Evolutionary conservation across 2,113 vertebrate species (phyloP).

Genomic region (Blennius ocellaris): DNA sequence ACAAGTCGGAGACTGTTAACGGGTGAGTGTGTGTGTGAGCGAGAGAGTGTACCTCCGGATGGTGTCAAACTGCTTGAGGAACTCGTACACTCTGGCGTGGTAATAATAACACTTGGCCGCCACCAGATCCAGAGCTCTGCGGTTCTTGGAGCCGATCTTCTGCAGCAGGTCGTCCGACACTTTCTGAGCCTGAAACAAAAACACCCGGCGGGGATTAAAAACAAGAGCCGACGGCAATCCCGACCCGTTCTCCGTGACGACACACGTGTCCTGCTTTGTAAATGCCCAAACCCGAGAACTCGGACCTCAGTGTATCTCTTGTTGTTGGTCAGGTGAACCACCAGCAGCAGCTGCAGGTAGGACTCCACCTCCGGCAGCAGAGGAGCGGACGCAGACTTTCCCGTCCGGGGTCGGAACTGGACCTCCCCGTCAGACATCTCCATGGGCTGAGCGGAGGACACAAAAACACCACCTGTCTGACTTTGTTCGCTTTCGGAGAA

Average conservation of each 20-base stretch:
- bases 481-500: too few relatives aligned
- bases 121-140: constrained; percentile 94
- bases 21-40: not conserved
- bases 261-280: too few relatives aligned
- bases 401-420: constrained; percentile 92
- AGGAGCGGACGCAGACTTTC: constrained; percentile 90
- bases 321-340: constrained; percentile 95
- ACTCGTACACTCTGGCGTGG: constrained; percentile 95
- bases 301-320: constrained; percentile 91
- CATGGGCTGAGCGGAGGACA: constrained; percentile 86
- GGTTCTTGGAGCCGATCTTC: constrained; percentile 96
- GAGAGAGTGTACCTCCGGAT: constrained; percentile 89
- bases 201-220: not conserved
- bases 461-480: not conserved
- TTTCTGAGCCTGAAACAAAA: constrained; percentile 89
- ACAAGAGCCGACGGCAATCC: not conserved
- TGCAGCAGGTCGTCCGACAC: constrained; percentile 95
- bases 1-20: too few relatives aligned
- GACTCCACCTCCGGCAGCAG: constrained; percentile 95
- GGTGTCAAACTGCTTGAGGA: constrained; percentile 91
- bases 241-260: too few relatives aligned
- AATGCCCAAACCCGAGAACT: too few relatives aligned
- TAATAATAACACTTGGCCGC: constrained; percentile 99
- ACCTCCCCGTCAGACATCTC: constrained; percentile 91
- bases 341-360: constrained; percentile 93